Percentiles rank a stretch among this genome's conserved stretches.
Conservation (phyloP, 2,113 vertebrate genomes). For the Taxidea taxus region DNA sequence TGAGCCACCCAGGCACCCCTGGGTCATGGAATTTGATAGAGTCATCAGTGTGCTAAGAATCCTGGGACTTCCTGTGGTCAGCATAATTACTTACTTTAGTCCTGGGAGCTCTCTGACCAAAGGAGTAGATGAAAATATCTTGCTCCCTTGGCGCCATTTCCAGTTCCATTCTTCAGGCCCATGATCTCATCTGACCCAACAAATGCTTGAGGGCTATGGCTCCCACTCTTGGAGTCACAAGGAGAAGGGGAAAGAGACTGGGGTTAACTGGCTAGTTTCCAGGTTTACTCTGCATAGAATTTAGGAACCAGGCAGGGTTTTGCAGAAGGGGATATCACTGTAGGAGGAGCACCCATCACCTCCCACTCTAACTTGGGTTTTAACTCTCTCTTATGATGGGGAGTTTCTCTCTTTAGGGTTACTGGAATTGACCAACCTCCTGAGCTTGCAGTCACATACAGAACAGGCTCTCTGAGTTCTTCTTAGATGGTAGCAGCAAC, state of each 20-base stretch:
- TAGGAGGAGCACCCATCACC: constrained; percentile 92
- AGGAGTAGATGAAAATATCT: constrained; percentile 91
- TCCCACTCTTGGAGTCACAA: constrained; percentile 89
- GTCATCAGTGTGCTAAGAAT: constrained; percentile 86
- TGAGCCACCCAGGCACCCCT: no score
- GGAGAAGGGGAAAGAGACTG: constrained; percentile 89
- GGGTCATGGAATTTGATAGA: constrained; percentile 81
- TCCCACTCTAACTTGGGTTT: constrained; percentile 95
- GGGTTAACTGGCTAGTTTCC: constrained; percentile 89
- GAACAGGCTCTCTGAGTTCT: constrained; percentile 83
- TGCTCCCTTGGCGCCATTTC: constrained; percentile 90
- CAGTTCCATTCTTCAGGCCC: constrained; percentile 91
- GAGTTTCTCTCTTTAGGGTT: constrained; percentile 88
- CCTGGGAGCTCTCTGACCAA: constrained; percentile 89
- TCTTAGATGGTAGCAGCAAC: constrained; percentile 54
- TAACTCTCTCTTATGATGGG: constrained; percentile 87
- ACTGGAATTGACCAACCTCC: constrained; percentile 87
- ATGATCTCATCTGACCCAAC: constrained; percentile 87
- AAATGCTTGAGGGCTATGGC: constrained; percentile 84
- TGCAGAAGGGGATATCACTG: constrained; percentile 91
- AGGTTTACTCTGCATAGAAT: constrained; percentile 93
- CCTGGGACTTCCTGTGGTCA: constrained; percentile 88
- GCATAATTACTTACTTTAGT: constrained; percentile 91
- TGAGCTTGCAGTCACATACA: constrained; percentile 78
- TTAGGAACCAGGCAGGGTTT: constrained; percentile 93